Percentiles rank a stretch among this genome's conserved stretches.
phyloP scores from a whole-genome alignment of 2,888 invertebrate genomes.

The Cordilura impudica region DNA sequence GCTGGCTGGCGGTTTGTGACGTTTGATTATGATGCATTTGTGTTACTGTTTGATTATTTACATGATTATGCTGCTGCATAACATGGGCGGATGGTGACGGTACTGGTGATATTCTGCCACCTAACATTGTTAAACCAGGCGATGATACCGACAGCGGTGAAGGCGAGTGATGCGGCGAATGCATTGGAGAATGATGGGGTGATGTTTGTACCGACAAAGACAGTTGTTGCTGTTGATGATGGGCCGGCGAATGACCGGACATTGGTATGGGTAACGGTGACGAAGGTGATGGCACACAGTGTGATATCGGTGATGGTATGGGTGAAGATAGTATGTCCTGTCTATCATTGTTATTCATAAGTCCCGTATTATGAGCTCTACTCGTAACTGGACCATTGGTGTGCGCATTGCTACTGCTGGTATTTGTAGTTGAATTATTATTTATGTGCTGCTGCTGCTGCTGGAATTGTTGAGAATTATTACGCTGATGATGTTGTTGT shows the following conservation, averaged over 20 bases:
- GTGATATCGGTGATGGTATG: constrained; percentile 69
- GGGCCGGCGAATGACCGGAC: constrained; percentile 67
- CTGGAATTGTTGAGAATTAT: constrained; percentile 55
- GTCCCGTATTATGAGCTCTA: constrained; percentile 26
- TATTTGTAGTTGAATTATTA: constrained; percentile 45
- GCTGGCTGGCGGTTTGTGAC: constrained; percentile 65
- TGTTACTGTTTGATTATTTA: constrained; percentile 41
- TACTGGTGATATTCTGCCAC: constrained; percentile 58
- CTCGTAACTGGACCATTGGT: constrained; percentile 52
- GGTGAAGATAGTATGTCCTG: constrained; percentile 66
- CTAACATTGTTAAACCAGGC: constrained; percentile 66
- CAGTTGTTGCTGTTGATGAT: constrained; percentile 64
- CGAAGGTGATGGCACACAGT: constrained; percentile 68
- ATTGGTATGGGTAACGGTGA: constrained; percentile 75
- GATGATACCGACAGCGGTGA: constrained; percentile 73
- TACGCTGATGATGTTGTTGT: constrained; percentile 46
- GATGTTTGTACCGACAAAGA: constrained; percentile 72
- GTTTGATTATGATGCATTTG: constrained; percentile 61
- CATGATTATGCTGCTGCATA: constrained; percentile 54
- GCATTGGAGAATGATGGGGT: constrained; percentile 73
- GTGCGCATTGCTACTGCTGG: constrained; percentile 34
- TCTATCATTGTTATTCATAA: constrained; percentile 59
- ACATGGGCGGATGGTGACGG: constrained; percentile 45
- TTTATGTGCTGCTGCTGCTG: constrained; percentile 50
- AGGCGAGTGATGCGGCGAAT: constrained; percentile 72